phyloP scores from a whole-genome alignment of 2,797 vertebrate species.

The Oceanodroma leucorhoa region DNA sequence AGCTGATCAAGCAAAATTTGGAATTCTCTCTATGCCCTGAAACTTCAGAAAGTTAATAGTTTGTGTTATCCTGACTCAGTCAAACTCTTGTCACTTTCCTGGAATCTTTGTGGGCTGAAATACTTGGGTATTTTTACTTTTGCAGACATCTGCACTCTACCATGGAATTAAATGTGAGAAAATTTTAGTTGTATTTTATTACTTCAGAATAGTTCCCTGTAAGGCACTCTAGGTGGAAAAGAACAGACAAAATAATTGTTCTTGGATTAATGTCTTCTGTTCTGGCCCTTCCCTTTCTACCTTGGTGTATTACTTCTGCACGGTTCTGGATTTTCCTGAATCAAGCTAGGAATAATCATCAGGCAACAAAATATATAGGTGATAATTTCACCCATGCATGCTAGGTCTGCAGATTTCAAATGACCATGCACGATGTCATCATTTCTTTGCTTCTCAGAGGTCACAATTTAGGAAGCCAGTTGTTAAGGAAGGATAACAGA shows the following conservation, averaged over 20 bases:
- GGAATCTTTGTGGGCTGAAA: constrained; percentile 55
- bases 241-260: background rate
- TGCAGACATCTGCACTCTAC: constrained; percentile 26
- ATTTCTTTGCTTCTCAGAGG: background rate
- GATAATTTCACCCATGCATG: background rate
- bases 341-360: background rate
- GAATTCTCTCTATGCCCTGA: constrained; percentile 27
- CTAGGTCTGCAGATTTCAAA: background rate
- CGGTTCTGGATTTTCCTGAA: background rate
- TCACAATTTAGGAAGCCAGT: background rate
- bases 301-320: background rate
- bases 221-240: background rate
- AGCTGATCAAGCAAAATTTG: constrained; percentile 64
- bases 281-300: background rate
- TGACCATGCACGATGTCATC: background rate
- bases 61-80: constrained; percentile 51
- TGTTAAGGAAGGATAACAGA: background rate
- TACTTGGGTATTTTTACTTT: constrained; percentile 53
- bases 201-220: background rate
- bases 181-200: constrained; percentile 20
- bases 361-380: background rate
- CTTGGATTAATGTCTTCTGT: background rate
- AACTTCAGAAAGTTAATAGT: constrained; percentile 43
- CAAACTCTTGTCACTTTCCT: constrained; percentile 52
- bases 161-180: constrained; percentile 20